Percentiles rank a stretch among this genome's conserved stretches.
Conservation (phyloP, 2,888 invertebrate species). For the Drosophila paranaensis region DNA sequence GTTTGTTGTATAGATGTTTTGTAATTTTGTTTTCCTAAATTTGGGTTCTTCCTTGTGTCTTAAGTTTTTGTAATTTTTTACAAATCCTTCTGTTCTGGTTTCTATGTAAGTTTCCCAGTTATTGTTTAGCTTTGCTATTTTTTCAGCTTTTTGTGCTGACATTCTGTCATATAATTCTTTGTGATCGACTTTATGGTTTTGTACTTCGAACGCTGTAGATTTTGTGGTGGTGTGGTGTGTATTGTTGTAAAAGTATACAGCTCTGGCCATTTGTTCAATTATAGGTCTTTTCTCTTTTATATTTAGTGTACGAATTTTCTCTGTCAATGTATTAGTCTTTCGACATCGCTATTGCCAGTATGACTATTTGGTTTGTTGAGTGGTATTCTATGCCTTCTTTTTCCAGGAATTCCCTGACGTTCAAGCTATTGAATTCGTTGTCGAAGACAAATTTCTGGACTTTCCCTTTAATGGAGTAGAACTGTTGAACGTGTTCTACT, state of each 20-base stretch:
- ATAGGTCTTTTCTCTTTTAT: neutral
- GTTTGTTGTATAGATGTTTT: neutral
- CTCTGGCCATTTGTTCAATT: too few relatives aligned
- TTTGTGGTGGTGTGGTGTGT: too few relatives aligned
- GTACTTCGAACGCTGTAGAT: neutral
- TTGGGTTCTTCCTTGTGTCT: neutral
- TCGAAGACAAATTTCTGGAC: neutral
- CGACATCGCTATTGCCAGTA: neutral
- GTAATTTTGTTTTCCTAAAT: neutral
- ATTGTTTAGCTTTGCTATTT: neutral
- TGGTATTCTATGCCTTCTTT: neutral
- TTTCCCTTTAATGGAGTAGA: neutral
- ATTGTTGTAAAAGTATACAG: too few relatives aligned
- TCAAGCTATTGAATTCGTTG: too few relatives aligned
- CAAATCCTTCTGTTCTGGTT: neutral
- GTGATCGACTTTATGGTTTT: neutral
- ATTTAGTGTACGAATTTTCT: neutral
- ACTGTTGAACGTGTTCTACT: neutral
- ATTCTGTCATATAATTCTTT: neutral
- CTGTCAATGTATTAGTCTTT: neutral
- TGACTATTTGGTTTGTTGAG: too few relatives aligned
- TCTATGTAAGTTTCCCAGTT: neutral
- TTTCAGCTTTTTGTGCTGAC: neutral
- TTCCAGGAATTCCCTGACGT: too few relatives aligned
- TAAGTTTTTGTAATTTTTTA: neutral